Evolutionary conservation across 2,113 vertebrate genomes (phyloP).

Genomic region (Leucopternis melanops): DNA sequence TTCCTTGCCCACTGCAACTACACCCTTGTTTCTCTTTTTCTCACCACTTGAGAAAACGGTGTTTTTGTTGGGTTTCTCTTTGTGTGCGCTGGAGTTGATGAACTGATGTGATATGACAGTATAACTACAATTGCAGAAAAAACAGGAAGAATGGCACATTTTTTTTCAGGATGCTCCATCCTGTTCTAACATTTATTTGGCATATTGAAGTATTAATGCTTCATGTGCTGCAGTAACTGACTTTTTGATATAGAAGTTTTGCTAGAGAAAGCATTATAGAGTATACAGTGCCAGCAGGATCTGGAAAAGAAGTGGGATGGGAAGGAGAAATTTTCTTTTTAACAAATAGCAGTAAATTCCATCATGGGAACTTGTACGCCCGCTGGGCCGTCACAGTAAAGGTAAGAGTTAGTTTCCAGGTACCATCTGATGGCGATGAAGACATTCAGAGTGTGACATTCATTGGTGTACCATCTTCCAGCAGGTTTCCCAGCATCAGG

Average conservation of each 20-base stretch:
- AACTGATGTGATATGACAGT: background rate
- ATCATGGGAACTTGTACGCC: background rate
- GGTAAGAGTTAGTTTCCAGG: background rate
- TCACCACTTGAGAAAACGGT: background rate
- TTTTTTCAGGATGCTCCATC: background rate
- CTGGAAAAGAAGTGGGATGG: background rate
- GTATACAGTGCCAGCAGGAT: background rate
- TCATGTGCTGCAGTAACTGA: background rate
- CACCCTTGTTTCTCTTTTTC: background rate
- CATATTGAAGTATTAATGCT: background rate
- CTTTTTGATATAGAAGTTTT: background rate
- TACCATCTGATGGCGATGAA: background rate
- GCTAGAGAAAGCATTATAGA: background rate
- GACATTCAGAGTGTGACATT: background rate
- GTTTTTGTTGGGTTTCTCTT: background rate
- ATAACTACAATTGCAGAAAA: background rate
- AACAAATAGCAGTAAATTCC: background rate
- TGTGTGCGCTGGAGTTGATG: rapidly evolving
- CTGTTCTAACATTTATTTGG: background rate
- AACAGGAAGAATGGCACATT: background rate
- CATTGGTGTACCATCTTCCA: background rate
- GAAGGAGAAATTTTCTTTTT: background rate
- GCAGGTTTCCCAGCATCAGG: background rate
- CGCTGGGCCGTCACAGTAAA: background rate
- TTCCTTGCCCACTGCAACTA: background rate